Base-by-base conservation (phyloP, 2,888 invertebrate species). In the Eupithecia subumbrata region DNA sequence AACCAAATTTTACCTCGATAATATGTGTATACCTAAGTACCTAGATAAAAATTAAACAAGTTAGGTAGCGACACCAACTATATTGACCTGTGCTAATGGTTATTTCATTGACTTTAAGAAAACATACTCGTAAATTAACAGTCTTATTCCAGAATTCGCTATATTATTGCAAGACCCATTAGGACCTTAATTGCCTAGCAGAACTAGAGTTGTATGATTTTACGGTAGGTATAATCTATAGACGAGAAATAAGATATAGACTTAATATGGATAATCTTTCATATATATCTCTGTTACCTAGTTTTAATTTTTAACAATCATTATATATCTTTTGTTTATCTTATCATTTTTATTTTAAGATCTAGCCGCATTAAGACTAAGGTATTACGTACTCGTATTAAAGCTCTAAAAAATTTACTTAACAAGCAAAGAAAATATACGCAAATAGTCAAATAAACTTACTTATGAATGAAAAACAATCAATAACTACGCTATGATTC, bases 401-500 rank as follows among this genome's bases (percentile, higher is more conserved):
- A 8, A 2, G 7, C 8, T 22, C 56, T 22, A 9, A 56, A 56
- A 56, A 56, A 18, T 7, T 5, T 3, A 52, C 18, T 2, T n/a
- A 52, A 52, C 4, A 56, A 56, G 56, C 22, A 5, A 56, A 60
- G 14, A 2, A 37, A 34, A 70, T 34, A 34, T 22, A 22, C 60
- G 40, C 40, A 43, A 52, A 30, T 30, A 56, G 12, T 25, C 14
- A 60, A 48, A 69, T n/a, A 8, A 45, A 75, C 84, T 84, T 79
- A 84, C 83, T 78, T 74, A 69, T 72, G 40, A 76, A 77, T 67
- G 64, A 72, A 74, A 69, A 48, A 45, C 56, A 52, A 18, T 37
- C 25, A 64, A 63, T 52, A 12, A 64, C 5, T 60, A 18, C 40
- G 43, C 48, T 48, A 75, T 22, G 25, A 69, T 69, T 69, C 66